Evolutionary conservation across 2,797 vertebrate species (phyloP).

Genomic region (Myoxocephalus aenaeus): DNA sequence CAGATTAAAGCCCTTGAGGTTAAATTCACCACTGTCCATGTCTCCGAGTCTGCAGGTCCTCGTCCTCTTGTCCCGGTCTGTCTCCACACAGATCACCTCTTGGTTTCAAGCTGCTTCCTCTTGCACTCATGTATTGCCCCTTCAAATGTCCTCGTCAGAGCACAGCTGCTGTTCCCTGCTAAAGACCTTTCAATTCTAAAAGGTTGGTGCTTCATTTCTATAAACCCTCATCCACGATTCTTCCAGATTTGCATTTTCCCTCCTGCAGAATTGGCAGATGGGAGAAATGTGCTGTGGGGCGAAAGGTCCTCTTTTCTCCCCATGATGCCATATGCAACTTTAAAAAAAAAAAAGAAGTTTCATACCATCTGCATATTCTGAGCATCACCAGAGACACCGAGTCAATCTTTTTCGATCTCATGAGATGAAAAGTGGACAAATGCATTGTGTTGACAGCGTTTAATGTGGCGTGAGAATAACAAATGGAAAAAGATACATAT

Average conservation of each 20-base stretch:
- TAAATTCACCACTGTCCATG: neutral
- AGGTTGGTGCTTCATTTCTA: constrained; percentile 48
- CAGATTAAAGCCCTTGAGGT: neutral
- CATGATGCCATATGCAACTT: constrained; percentile 35
- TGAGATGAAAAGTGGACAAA: constrained; percentile 1
- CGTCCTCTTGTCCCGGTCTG: neutral
- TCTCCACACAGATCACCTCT: neutral
- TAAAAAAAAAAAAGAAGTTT: too few relatives aligned
- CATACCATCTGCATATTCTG: constrained; percentile 44
- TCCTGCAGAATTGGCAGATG: constrained; percentile 43
- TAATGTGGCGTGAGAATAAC: neutral
- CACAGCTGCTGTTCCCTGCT: constrained; percentile 28
- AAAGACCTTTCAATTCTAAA: constrained; percentile 26
- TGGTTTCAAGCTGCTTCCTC: neutral
- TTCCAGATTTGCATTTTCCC: constrained; percentile 12
- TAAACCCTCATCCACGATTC: constrained; percentile 44
- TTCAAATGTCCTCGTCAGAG: constrained; percentile 32
- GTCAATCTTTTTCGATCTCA: constrained; percentile 24
- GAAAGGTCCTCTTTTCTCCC: constrained; percentile 26
- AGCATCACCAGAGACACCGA: constrained; percentile 12
- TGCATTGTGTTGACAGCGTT: neutral
- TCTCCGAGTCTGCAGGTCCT: constrained; percentile 7
- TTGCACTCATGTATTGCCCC: constrained; percentile 2
- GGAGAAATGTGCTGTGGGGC: constrained; percentile 39
- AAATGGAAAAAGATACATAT: neutral